Percentiles rank a stretch among this genome's conserved stretches.
Conservation (phyloP, 2,888 invertebrate genomes). For the Sphaerophoria rueppellii region DNA sequence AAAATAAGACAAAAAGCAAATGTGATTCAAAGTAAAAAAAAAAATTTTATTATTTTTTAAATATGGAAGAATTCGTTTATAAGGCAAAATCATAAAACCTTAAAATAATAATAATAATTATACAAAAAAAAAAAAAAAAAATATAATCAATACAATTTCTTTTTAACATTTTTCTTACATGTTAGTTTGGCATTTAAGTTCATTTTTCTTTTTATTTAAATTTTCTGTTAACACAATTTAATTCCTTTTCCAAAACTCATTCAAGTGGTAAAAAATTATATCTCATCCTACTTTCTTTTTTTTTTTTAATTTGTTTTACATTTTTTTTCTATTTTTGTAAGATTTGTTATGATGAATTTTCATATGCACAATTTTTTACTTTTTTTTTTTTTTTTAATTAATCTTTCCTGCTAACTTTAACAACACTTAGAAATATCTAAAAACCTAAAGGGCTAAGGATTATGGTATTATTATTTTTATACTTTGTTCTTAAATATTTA, state of each 20-base stretch:
- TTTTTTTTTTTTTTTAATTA: slow-evolving; percentile 47
- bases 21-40: slow-evolving; percentile 57
- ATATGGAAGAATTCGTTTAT: slow-evolving; percentile 66
- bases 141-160: slow-evolving; percentile 45
- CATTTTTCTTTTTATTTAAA: slow-evolving; percentile 50
- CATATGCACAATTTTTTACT: slow-evolving; percentile 41
- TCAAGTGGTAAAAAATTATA: slow-evolving; percentile 62
- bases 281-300: slow-evolving; percentile 41
- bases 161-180: slow-evolving; percentile 54
- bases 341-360: slow-evolving; percentile 58
- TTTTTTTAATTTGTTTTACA: slow-evolving; percentile 27
- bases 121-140: slow-evolving; percentile 11
- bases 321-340: slow-evolving; percentile 25
- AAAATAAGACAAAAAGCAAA: slow-evolving; percentile 23
- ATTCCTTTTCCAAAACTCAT: slow-evolving; percentile 59
- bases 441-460: slow-evolving; percentile 60
- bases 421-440: slow-evolving; percentile 71
- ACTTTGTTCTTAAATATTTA: slow-evolving; percentile 15
- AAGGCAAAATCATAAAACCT: slow-evolving; percentile 54
- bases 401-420: slow-evolving; percentile 68
- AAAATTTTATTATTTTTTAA: slow-evolving; percentile 33
- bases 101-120: slow-evolving; percentile 18
- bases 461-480: slow-evolving; percentile 40
- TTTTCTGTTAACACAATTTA: slow-evolving; percentile 52
- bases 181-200: slow-evolving; percentile 73